Base-by-base conservation (phyloP, 2,888 invertebrate genomes). In the Cantharis flavilabris region DNA sequence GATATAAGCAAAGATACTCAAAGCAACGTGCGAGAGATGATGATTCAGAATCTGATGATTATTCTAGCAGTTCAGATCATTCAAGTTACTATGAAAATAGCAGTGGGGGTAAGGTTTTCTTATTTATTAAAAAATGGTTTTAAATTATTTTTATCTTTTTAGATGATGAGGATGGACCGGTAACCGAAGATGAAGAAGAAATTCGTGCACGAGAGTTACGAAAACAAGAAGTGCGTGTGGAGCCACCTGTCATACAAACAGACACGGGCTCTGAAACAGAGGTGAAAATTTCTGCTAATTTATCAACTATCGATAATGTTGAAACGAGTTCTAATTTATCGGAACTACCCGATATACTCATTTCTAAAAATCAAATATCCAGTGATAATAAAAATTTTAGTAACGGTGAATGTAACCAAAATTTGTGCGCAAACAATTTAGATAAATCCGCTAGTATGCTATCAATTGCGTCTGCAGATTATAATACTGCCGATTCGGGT, bases 121-220 rank as follows among this genome's bases (percentile, higher is more conserved):
- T 13, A 16, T 70, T 62, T 64, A 1, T 49, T 10, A 10, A 9
- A 62, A 7, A 18, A 67, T 77, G 65, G 69, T 73, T 63, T 23
- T 72, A 73, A 73, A 70, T 16, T 63, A 64, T 67, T 78, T 71
- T 73, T 69, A 76, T 76, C 49, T 73, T 85, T 86, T 86, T 89
- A 90, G 93, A 92, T 85, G 92, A 92, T 81, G 91, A 92, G 79
- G 91, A 91, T 79, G 93, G 93, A 75, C 94, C 94, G n/a, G 93
- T 93, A 62, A 94, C 94, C 0, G 94, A 94, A 87, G 93, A 93
- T 10, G 93, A 94, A 87, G 92, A 92, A 72, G 93, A 94, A 81
- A 91, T 92, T 26, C 91, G 91, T 70, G 93, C 93, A 10, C 90
- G 93, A 26, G 93, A 93, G 84, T 86, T 92, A 80, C 90, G 94